Evolutionary conservation across 2,113 vertebrate species (phyloP).

Genomic region (Gymnocephalus cernua): DNA sequence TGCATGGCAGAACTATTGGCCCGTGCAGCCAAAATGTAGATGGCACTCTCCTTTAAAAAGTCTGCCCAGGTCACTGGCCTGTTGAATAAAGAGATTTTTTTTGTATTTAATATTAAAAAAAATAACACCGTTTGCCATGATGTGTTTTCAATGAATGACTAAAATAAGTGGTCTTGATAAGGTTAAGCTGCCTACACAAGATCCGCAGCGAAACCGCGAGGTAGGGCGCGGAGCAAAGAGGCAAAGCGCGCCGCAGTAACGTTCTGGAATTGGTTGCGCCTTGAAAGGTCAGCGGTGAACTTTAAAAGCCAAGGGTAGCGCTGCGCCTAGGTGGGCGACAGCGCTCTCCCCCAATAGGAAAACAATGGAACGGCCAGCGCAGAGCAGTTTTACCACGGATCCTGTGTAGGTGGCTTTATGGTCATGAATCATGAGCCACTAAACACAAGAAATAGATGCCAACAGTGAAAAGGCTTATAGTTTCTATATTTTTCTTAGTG

Average conservation of each 20-base stretch:
- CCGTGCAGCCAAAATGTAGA: constrained; percentile 92
- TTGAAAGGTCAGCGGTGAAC: too few relatives aligned
- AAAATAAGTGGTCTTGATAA: neutral
- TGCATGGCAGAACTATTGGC: constrained; percentile 94
- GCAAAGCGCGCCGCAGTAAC: too few relatives aligned
- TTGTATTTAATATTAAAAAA: neutral
- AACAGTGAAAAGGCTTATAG: neutral
- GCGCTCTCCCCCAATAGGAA: too few relatives aligned
- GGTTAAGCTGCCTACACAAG: too few relatives aligned
- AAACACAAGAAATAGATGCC: neutral
- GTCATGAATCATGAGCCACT: neutral
- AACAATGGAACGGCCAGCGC: too few relatives aligned
- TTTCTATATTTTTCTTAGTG: neutral
- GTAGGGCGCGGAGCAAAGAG: too few relatives aligned
- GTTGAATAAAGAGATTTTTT: constrained; percentile 40
- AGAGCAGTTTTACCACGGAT: too few relatives aligned
- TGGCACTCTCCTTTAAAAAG: constrained; percentile 90
- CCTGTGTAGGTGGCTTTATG: too few relatives aligned
- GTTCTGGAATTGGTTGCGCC: too few relatives aligned
- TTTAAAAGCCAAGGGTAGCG: too few relatives aligned
- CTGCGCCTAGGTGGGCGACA: too few relatives aligned
- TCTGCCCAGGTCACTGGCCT: constrained; percentile 89
- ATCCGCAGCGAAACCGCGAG: too few relatives aligned
- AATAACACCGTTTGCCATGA: neutral
- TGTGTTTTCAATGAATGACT: neutral